Percentiles rank a stretch among this genome's conserved stretches.
These are phyloP conservation scores for Ecliptopera silaceata DNA, from an alignment of 2,888 invertebrate species.

Conservation along the genomic window DNA sequence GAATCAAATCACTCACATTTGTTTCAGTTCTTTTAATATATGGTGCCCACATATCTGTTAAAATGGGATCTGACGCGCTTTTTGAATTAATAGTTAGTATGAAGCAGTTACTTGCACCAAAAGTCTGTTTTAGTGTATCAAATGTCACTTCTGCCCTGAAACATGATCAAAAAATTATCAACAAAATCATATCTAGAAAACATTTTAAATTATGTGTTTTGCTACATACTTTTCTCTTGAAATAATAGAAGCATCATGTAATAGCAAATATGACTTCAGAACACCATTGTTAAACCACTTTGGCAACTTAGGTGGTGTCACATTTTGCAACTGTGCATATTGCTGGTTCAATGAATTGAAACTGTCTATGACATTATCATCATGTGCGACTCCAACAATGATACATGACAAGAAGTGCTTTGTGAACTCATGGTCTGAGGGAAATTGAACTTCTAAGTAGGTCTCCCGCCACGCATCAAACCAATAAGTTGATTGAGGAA, in stretches of 20 bases:
- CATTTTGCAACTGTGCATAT: constrained; percentile 90
- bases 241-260: constrained; percentile 91
- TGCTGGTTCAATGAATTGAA: constrained; percentile 91
- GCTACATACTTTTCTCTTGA: constrained; percentile 88
- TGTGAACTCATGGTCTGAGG: constrained; percentile 98
- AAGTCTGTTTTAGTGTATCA: constrained; percentile 92
- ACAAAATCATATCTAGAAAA: neutral
- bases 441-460: constrained; percentile 93
- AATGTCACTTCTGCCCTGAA: constrained; percentile 92
- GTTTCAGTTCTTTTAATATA: constrained; percentile 86
- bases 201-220: neutral
- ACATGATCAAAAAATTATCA: constrained; percentile 29
- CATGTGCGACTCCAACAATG: constrained; percentile 88
- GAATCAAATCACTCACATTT: constrained; percentile 62
- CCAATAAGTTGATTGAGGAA: constrained; percentile 94
- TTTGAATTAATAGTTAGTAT: constrained; percentile 95
- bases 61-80: constrained; percentile 81
- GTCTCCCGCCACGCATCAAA: constrained; percentile 97
- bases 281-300: constrained; percentile 92
- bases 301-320: constrained; percentile 89
- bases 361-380: constrained; percentile 91
- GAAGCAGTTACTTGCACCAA: constrained; percentile 94
- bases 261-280: constrained; percentile 93
- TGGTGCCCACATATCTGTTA: constrained; percentile 93
- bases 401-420: constrained; percentile 94